These are phyloP conservation scores for Eilema depressum DNA, from an alignment of 2,888 invertebrate species.

Conservation along the genomic window DNA sequence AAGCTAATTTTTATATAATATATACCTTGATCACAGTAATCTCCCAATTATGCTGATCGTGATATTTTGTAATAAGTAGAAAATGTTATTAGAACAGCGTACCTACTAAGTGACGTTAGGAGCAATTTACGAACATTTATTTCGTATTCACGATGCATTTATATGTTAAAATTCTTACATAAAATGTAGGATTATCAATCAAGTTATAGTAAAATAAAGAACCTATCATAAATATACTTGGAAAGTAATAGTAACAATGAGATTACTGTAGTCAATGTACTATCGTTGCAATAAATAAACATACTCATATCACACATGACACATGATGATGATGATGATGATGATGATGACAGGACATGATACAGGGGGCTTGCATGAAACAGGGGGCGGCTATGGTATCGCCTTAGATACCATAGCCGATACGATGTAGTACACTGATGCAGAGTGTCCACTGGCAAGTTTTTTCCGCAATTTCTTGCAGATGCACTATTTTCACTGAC, in stretches of 20 bases:
- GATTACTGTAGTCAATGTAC: slow-evolving; percentile 65
- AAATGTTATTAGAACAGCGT: neutral
- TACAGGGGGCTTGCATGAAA: no score
- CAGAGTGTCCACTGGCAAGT: no score
- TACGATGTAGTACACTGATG: no score
- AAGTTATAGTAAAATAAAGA: slow-evolving; percentile 15
- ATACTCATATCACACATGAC: slow-evolving; percentile 67
- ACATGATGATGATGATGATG: no score
- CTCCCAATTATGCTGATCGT: slow-evolving; percentile 33
- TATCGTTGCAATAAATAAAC: slow-evolving; percentile 37
- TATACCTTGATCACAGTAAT: slow-evolving; percentile 62
- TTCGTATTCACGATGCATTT: slow-evolving; percentile 36
- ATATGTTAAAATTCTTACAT: slow-evolving; percentile 39
- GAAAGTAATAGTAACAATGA: slow-evolving; percentile 31
- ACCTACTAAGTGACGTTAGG: neutral
- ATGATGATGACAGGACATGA: no score
- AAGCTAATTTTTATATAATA: slow-evolving; percentile 53
- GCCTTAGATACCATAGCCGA: no score
- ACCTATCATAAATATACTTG: no score
- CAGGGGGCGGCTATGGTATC: no score
- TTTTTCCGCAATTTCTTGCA: no score
- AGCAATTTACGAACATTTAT: neutral
- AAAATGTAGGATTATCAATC: slow-evolving; percentile 31
- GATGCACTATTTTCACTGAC: no score
- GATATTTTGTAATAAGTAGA: neutral